Percentiles rank a stretch among this genome's conserved stretches.
Conservation (phyloP, 1,140 invertebrate genomes). For the Magallana ariakensis region DNA sequence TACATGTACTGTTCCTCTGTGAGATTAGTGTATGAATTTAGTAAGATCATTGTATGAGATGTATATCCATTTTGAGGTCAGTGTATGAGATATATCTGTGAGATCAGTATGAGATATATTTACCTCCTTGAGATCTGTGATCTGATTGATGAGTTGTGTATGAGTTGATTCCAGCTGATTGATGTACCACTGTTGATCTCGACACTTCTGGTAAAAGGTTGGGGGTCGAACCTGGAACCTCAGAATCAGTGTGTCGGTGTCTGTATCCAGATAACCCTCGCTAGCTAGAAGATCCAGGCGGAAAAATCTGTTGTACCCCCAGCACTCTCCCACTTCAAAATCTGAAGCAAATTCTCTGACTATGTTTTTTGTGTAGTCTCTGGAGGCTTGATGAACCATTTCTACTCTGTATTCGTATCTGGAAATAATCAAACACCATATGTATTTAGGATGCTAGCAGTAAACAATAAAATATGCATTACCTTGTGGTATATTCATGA, state of each 20-base stretch:
- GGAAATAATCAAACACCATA: not conserved
- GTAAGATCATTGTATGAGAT: not conserved
- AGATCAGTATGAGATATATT: not conserved
- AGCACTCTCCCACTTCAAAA: constrained; percentile 98
- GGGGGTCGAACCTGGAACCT: constrained; percentile 94
- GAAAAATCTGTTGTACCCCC: constrained; percentile 97
- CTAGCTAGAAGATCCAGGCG: constrained; percentile 92
- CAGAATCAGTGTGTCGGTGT: constrained; percentile 78
- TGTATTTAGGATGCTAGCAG: too few species aligned
- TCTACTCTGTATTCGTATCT: constrained; percentile 96
- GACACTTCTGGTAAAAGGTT: constrained; percentile 94
- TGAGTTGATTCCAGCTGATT: constrained; percentile 90
- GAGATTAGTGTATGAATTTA: too few species aligned
- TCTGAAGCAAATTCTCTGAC: constrained; percentile 93
- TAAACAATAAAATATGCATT: too few species aligned
- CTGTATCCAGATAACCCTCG: constrained; percentile 88
- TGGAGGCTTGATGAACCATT: constrained; percentile 94
- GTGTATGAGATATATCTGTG: not conserved
- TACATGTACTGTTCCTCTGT: too few species aligned
- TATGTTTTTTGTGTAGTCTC: constrained; percentile 93
- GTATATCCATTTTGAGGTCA: not conserved
- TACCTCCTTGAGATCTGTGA: constrained; percentile 92
- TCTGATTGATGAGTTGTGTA: constrained; percentile 89
- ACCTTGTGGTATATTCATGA: not conserved
- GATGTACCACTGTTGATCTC: constrained; percentile 94